Base-by-base conservation (phyloP, 1,140 invertebrate genomes). In the Drosophila kikkawai region DNA sequence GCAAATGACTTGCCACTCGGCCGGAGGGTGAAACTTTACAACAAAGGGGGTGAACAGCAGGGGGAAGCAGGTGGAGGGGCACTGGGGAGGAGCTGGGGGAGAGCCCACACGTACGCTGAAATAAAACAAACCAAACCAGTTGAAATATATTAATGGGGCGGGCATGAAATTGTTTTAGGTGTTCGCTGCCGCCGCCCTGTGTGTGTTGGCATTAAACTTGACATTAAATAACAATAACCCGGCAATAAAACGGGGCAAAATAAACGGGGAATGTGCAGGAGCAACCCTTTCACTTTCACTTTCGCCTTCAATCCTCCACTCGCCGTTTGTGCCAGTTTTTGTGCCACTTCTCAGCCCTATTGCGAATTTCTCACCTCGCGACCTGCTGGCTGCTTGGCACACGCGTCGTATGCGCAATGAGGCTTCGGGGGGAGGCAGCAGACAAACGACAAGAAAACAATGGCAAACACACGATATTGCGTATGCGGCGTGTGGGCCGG, bases 201-300 rank as follows among this genome's bases (percentile, higher is more conserved):
- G 36, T 68, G 78, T 69, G 84, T 87, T 88, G 80, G 80, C 77
- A 83, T 82, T 86, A 86, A 86, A 76, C 75, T 76, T 82, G 82
- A 75, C 83, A 87, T 87, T 87, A 87, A 87, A 90, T 87, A 87
- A 87, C 84, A 88, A 87, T 88, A 90, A 83, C 80, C 67, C 73
- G 76, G 82, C 84, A 88, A 88, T 87, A 90, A 88, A 87, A 75
- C 51, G 58, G 41, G 29, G 15, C 34, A 55, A 55, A 55, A 22
- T 15, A 37, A 39, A 22, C 12, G 45, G 50, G 26, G 45, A 29
- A 60, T 45, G 48, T 15, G 41, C 29, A 48, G 42, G 7, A 74
- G 56, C 50, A 88, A 83, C 84, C 77, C 84, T 83, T 88, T 69
- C 63, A 50, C 83, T 83, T 87, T 73, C 66, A 61, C 70, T 61